Evolutionary conservation across 2,113 vertebrate genomes (phyloP).

Genomic region (Atlantisia rogersi): DNA sequence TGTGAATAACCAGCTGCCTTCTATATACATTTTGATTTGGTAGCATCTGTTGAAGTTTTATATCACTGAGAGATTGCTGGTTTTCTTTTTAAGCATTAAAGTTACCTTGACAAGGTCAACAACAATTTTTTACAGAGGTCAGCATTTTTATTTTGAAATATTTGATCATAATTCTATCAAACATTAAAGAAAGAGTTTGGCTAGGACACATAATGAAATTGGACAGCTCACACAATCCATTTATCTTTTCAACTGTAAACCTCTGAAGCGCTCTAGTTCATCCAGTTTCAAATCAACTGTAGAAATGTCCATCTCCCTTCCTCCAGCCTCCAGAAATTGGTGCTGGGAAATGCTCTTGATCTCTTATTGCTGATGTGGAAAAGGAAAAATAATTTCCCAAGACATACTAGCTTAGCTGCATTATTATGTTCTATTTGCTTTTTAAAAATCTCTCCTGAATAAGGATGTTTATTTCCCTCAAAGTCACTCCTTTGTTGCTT

Average conservation of each 20-base stretch:
- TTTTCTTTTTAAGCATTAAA: conserved; percentile 47
- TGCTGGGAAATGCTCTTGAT: conserved; percentile 51
- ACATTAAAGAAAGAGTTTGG: conserved; percentile 59
- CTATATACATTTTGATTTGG: conserved; percentile 49
- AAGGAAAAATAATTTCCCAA: conserved; percentile 49
- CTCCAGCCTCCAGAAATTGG: conserved; percentile 24
- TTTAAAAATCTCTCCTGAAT: conserved; percentile 11
- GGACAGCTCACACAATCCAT: conserved; percentile 64
- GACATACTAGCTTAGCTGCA: not conserved
- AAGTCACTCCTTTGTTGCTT: not conserved
- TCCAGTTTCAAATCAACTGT: conserved; percentile 62
- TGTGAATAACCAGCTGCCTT: conserved; percentile 47
- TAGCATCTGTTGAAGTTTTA: conserved; percentile 45
- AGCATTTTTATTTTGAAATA: conserved; percentile 66
- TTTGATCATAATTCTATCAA: conserved; percentile 67
- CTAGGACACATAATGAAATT: conserved; percentile 54
- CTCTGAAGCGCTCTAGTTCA: conserved; percentile 50
- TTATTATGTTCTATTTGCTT: conserved; percentile 18
- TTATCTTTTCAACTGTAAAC: conserved; percentile 52
- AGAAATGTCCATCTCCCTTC: conserved; percentile 58
- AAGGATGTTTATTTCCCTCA: conserved; percentile 26
- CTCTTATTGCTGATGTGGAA: conserved; percentile 27
- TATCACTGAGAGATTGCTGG: conserved; percentile 35
- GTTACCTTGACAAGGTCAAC: conserved; percentile 64
- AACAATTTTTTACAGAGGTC: conserved; percentile 57